These are phyloP conservation scores for Etia nguti DNA, from an alignment of 2,113 vertebrate species.

Conservation along the genomic window DNA sequence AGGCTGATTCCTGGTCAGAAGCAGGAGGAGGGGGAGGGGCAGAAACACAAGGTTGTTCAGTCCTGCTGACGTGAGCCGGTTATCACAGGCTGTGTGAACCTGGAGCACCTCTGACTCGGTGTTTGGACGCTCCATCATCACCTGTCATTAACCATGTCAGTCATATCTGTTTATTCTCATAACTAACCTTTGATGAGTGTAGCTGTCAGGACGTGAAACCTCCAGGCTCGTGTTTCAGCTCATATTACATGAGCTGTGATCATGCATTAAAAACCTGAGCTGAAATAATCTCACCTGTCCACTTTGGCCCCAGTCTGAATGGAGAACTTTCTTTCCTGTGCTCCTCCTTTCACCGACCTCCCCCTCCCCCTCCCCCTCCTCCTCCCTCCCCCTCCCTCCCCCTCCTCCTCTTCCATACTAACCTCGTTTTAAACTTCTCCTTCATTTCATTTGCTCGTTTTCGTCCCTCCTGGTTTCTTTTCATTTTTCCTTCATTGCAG, in stretches of 20 bases:
- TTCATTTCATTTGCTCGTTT: slow-evolving; percentile 24
- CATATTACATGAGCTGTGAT: not conserved
- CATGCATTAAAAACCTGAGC: not conserved
- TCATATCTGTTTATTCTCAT: not conserved
- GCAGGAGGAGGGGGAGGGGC: not conserved
- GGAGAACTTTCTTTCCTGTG: not conserved
- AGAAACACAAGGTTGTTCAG: not conserved
- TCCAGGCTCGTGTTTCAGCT: not conserved
- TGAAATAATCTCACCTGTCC: not conserved
- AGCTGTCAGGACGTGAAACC: not conserved
- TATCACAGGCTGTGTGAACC: not conserved
- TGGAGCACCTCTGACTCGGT: not conserved
- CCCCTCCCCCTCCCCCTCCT: too few relatives aligned
- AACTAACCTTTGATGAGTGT: not conserved
- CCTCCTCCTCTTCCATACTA: not conserved
- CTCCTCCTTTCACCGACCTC: not conserved
- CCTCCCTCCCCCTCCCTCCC: too few relatives aligned
- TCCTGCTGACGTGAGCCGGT: not conserved
- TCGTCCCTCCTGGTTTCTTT: slow-evolving; percentile 50
- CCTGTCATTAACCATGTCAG: not conserved
- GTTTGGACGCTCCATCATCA: not conserved
- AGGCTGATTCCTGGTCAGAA: not conserved
- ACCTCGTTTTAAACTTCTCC: slow-evolving; percentile 30
- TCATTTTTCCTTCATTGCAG: slow-evolving; percentile 35
- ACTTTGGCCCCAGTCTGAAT: not conserved